These are phyloP conservation scores for Meteorus sp. DNA, from an alignment of 1,140 invertebrate species.

Conservation along the genomic window DNA sequence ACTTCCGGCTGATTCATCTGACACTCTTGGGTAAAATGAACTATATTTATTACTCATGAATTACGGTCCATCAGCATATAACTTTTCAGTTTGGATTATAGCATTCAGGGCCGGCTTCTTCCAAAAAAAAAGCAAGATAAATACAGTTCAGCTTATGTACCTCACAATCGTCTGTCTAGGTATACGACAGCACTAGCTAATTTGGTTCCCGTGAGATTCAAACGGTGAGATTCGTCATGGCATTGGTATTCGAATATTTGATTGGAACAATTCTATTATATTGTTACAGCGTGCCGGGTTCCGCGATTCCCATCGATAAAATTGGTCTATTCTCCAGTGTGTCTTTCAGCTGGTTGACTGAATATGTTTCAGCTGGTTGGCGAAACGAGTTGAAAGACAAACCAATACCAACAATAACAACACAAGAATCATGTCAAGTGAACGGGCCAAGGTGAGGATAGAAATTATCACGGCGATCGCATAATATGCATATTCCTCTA, in stretches of 20 bases:
- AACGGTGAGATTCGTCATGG: conserved; percentile 24
- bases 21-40: too few relatives aligned
- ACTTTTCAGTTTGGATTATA: conserved; percentile 19
- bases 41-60: too few relatives aligned
- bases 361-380: conserved; percentile 35
- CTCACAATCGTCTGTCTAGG: conserved; percentile 37
- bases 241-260: neutral
- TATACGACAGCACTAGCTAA: conserved; percentile 35
- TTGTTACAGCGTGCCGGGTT: conserved; percentile 31
- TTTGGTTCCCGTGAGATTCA: conserved; percentile 32
- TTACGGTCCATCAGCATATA: too few relatives aligned
- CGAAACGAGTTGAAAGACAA: conserved; percentile 34
- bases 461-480: too few relatives aligned
- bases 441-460: conserved; percentile 36
- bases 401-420: conserved; percentile 31
- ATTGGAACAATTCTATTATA: neutral
- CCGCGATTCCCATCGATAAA: conserved; percentile 37
- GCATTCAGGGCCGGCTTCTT: conserved; percentile 22
- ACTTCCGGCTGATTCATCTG: too few relatives aligned
- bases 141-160: conserved; percentile 37
- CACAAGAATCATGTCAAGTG: conserved; percentile 33
- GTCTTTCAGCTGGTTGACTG: conserved; percentile 35
- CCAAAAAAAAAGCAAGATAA: conserved; percentile 26
- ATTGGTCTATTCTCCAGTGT: conserved; percentile 37
- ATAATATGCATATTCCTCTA: neutral